phyloP scores from a whole-genome alignment of 1,140 invertebrate species.

The Drosophila sproati region DNA sequence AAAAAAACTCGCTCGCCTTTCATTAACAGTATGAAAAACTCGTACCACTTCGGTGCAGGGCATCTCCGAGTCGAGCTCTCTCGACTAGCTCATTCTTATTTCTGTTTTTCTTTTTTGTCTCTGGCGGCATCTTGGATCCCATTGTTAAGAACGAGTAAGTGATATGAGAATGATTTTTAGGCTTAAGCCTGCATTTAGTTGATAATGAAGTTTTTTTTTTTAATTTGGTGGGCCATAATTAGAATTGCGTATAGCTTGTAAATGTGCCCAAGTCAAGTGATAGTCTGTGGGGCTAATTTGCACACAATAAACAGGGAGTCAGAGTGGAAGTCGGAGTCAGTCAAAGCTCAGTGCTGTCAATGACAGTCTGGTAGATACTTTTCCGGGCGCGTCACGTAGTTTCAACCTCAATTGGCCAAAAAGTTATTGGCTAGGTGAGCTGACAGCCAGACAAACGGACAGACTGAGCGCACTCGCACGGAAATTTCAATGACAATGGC shows the following conservation, averaged over 20 bases:
- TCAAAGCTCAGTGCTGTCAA: constrained; percentile 16
- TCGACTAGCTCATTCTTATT: too few relatives aligned
- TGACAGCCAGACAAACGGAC: constrained; percentile 11
- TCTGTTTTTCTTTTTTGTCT: constrained; percentile 6
- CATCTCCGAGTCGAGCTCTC: too few relatives aligned
- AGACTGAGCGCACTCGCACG: constrained; percentile 74
- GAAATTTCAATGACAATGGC: constrained; percentile 77
- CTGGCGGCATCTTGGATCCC: constrained; percentile 38
- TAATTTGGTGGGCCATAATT: constrained; percentile 82
- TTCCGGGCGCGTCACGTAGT: constrained; percentile 68
- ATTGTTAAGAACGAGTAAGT: constrained; percentile 52
- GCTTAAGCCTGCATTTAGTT: constrained; percentile 51
- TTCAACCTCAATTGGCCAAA: constrained; percentile 76
- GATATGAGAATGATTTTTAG: constrained; percentile 47
- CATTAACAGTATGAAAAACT: too few relatives aligned
- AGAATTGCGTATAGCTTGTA: constrained; percentile 43
- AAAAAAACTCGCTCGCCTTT: too few relatives aligned
- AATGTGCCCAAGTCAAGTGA: too few relatives aligned
- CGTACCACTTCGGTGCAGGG: too few relatives aligned
- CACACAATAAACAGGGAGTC: constrained; percentile 55
- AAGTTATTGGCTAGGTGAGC: constrained; percentile 49
- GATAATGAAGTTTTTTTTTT: constrained; percentile 64
- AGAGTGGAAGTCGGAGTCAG: constrained; percentile 3
- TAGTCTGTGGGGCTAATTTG: constrained; percentile 50
- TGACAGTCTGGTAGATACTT: constrained; percentile 59